These are phyloP conservation scores for Lepidurus couesii DNA, from an alignment of 1,140 invertebrate species.

Conservation along the genomic window DNA sequence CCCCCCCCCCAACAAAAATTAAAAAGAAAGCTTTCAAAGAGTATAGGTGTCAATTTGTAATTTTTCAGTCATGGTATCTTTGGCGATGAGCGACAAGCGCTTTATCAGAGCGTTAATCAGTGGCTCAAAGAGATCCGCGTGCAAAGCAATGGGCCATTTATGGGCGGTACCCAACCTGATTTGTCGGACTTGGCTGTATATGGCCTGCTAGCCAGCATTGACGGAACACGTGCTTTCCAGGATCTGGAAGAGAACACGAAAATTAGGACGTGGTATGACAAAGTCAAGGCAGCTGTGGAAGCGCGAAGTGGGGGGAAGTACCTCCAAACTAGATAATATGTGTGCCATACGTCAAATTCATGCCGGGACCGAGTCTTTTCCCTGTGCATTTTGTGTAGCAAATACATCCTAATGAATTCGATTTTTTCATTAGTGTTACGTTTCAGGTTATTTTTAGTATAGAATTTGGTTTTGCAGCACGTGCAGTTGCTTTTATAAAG, in stretches of 20 bases:
- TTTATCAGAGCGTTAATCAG: slow-evolving; percentile 80
- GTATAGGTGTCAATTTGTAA: neutral
- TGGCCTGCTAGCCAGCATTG: slow-evolving; percentile 88
- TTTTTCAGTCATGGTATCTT: slow-evolving; percentile 68
- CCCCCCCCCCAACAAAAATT: neutral
- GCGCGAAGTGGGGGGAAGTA: neutral
- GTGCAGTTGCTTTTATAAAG: no score
- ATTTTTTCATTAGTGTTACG: no score
- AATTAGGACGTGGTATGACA: slow-evolving; percentile 54
- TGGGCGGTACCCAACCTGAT: slow-evolving; percentile 77
- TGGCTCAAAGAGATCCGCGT: slow-evolving; percentile 69
- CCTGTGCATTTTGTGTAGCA: neutral
- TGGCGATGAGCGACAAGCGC: slow-evolving; percentile 78
- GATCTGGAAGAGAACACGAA: slow-evolving; percentile 70
- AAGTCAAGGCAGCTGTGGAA: slow-evolving; percentile 45
- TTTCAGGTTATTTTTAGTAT: no score
- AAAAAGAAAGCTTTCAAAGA: slow-evolving; percentile 31
- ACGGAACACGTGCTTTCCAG: slow-evolving; percentile 85
- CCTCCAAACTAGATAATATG: neutral
- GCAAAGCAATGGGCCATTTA: slow-evolving; percentile 57
- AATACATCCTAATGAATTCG: neutral
- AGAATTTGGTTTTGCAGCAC: no score
- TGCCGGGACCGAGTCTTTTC: neutral
- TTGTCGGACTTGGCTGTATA: slow-evolving; percentile 90
- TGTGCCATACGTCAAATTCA: neutral